These are phyloP conservation scores for Selene dorsalis DNA, from an alignment of 2,797 vertebrate genomes.

Conservation along the genomic window DNA sequence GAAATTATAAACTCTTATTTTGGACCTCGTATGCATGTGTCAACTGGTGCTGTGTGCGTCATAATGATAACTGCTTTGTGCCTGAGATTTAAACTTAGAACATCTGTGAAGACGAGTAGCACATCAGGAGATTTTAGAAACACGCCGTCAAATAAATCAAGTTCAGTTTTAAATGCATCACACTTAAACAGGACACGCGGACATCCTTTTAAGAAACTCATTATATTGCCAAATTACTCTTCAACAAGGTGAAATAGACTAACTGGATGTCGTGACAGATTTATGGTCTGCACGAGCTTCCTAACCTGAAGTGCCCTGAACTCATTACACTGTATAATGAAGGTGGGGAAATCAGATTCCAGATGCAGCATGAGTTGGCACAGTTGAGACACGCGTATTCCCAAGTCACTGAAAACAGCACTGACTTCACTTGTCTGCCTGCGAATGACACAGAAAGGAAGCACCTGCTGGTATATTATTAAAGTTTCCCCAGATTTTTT, in stretches of 20 bases:
- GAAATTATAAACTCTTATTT: slow-evolving; percentile 79
- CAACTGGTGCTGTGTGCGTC: slow-evolving; percentile 59
- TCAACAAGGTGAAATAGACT: slow-evolving; percentile 10
- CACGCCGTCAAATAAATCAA: not conserved
- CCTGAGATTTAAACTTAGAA: slow-evolving; percentile 43
- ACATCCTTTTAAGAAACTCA: slow-evolving; percentile 20
- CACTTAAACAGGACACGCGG: slow-evolving; percentile 7
- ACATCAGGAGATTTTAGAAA: not conserved
- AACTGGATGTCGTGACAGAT: slow-evolving; percentile 25
- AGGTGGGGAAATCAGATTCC: slow-evolving; percentile 19
- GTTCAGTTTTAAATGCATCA: not conserved
- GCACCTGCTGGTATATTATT: slow-evolving; percentile 40
- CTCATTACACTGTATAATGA: slow-evolving; percentile 31
- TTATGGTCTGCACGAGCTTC: slow-evolving; percentile 11
- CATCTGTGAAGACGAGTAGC: slow-evolving; percentile 26
- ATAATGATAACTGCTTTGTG: slow-evolving; percentile 51
- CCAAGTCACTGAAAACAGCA: slow-evolving; percentile 18
- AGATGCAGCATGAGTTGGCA: slow-evolving; percentile 3
- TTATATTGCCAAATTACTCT: slow-evolving; percentile 30
- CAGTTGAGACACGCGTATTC: slow-evolving; percentile 2
- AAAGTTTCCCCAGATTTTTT: slow-evolving; percentile 7
- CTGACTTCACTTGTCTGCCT: slow-evolving; percentile 18
- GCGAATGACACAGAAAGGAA: slow-evolving; percentile 35
- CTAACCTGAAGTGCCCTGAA: slow-evolving; percentile 25
- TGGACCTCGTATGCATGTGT: slow-evolving; percentile 65